Evolutionary conservation across 2,797 vertebrate genomes (phyloP).

Genomic region (Falco peregrinus): DNA sequence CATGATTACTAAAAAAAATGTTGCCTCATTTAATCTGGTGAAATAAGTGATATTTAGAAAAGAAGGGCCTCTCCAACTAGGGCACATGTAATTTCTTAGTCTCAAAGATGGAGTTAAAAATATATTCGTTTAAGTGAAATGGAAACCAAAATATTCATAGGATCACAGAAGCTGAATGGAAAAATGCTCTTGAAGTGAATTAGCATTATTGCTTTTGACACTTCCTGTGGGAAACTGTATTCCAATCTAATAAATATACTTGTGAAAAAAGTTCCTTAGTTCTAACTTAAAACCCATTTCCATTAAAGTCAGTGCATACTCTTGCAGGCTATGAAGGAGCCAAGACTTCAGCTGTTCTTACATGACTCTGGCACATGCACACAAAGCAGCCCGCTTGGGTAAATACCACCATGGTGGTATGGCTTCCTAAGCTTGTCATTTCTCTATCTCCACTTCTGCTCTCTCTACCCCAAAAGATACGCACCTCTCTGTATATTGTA

Average conservation of each 20-base stretch:
- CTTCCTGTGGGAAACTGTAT: background rate
- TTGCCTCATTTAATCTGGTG: background rate
- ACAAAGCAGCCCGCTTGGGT: background rate
- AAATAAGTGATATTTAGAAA: background rate
- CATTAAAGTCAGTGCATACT: background rate
- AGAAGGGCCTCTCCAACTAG: background rate
- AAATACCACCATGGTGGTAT: background rate
- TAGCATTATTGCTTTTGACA: background rate
- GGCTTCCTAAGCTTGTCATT: background rate
- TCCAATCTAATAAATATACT: background rate
- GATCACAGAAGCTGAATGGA: background rate
- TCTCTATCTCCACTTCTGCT: background rate
- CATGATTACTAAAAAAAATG: background rate
- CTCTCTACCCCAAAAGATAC: background rate
- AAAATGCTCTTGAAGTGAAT: background rate
- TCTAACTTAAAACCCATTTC: background rate
- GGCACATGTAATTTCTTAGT: background rate
- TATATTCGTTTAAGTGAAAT: background rate
- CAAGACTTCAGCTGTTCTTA: background rate
- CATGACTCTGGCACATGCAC: background rate
- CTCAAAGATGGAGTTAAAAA: background rate
- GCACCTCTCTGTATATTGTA: fast-evolving
- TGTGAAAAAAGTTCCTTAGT: background rate
- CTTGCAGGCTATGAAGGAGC: fast-evolving
- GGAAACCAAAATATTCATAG: background rate